Evolutionary conservation across 2,888 invertebrate genomes (phyloP).

Genomic region (Rhagophthalmus giganteus): DNA sequence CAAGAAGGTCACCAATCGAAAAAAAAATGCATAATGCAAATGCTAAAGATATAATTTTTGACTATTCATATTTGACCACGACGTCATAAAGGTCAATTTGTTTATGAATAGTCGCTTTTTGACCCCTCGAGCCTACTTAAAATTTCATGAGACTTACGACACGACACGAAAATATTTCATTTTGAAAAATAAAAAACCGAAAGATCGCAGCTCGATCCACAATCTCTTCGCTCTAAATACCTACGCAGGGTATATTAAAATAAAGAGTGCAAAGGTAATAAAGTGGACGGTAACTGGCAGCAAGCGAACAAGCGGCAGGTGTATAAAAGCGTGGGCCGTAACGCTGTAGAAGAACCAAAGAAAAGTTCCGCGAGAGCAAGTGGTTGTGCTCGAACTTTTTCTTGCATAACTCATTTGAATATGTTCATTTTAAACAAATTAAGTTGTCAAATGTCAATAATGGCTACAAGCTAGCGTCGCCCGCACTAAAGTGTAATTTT

Average conservation of each 20-base stretch:
- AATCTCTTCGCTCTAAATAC: conserved; percentile 10
- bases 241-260: too few species aligned
- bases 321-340: conserved; percentile 11
- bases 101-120: not conserved
- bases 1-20: not conserved
- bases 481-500: not conserved
- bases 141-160: not conserved
- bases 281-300: conserved; percentile 6
- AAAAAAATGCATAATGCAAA: not conserved
- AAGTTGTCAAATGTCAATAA: conserved; percentile 18
- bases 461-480: not conserved
- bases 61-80: not conserved
- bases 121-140: not conserved
- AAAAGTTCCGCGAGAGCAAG: conserved; percentile 9
- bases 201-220: not conserved
- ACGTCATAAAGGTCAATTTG: not conserved
- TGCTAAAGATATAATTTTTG: not conserved
- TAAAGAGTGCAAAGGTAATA: conserved; percentile 6
- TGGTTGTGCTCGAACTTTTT: conserved; percentile 14
- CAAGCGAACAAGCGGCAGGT: conserved; percentile 16
- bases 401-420: conserved; percentile 17
- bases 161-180: too few species aligned
- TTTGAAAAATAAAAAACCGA: not conserved
- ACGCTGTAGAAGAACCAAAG: conserved; percentile 5
- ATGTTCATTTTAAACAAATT: conserved; percentile 21